Evolutionary conservation across 2,797 vertebrate genomes (phyloP).

Genomic region (Gallirallus australis): DNA sequence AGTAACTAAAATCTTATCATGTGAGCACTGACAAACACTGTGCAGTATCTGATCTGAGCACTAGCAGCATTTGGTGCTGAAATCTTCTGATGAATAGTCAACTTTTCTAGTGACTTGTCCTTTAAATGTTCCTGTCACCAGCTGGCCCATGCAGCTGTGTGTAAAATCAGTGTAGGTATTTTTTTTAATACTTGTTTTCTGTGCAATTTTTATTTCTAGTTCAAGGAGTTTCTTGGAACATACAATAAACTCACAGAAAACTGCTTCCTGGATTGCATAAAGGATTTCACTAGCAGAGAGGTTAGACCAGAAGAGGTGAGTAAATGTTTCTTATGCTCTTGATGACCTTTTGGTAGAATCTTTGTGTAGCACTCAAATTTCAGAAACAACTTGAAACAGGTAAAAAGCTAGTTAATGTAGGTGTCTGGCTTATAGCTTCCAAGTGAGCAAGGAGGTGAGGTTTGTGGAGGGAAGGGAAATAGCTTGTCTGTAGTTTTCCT

Average conservation of each 20-base stretch:
- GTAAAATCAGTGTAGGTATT: neutral
- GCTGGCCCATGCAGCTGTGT: neutral
- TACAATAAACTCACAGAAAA: constrained; percentile 98
- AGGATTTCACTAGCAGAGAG: constrained; percentile 95
- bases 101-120: neutral
- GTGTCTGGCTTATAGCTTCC: neutral
- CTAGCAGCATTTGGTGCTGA: neutral
- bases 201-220: constrained; percentile 79
- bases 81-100: neutral
- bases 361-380: neutral
- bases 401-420: neutral
- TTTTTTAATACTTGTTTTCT: neutral
- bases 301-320: constrained; percentile 93
- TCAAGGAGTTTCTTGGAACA: constrained; percentile 97
- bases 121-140: neutral
- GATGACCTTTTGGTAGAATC: neutral
- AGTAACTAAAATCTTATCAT: neutral
- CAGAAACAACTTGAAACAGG: neutral
- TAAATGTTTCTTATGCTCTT: neutral
- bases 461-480: neutral
- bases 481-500: neutral
- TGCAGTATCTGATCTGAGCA: neutral
- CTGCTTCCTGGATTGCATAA: constrained; percentile 97
- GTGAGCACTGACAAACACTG: neutral
- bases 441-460: neutral